A percentile compares a stretch with the other conserved stretches of the same genome.
These are phyloP conservation scores for Eublepharis macularius DNA, from an alignment of 2,113 vertebrate genomes.

Conservation along the genomic window DNA sequence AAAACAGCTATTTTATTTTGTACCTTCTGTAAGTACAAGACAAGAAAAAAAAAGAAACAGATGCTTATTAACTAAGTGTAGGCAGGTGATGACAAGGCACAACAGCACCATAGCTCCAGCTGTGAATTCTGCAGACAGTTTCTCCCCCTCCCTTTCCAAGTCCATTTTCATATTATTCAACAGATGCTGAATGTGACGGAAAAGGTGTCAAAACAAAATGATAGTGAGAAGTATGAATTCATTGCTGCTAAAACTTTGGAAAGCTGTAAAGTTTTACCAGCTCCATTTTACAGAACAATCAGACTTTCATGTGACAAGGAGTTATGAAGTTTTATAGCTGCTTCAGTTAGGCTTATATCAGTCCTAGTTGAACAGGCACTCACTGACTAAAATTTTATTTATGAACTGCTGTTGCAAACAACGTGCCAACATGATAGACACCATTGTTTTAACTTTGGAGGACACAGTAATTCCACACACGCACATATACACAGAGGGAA, in stretches of 20 bases:
- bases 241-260: conserved; percentile 43
- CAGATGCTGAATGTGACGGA: conserved; percentile 46
- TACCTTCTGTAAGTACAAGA: conserved; percentile 55
- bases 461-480: not conserved
- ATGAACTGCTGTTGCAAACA: conserved; percentile 35
- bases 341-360: not conserved
- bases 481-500: not conserved
- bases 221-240: conserved; percentile 59
- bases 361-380: conserved; percentile 25
- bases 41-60: conserved; percentile 52
- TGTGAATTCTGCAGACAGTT: conserved; percentile 54
- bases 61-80: conserved; percentile 71
- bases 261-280: conserved; percentile 35
- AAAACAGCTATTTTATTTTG: conserved; percentile 44
- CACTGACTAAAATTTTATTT: conserved; percentile 47
- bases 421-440: conserved; percentile 35
- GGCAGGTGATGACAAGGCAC: conserved; percentile 62
- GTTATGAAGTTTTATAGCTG: conserved; percentile 37
- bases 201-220: conserved; percentile 70
- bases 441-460: not conserved
- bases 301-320: conserved; percentile 27
- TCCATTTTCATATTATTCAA: conserved; percentile 58
- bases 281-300: conserved; percentile 38
- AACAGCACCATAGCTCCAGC: conserved; percentile 44
- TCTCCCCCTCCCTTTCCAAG: conserved; percentile 17